phyloP scores from a whole-genome alignment of 2,888 invertebrate genomes.

The Dasysyrphus albostriatus region DNA sequence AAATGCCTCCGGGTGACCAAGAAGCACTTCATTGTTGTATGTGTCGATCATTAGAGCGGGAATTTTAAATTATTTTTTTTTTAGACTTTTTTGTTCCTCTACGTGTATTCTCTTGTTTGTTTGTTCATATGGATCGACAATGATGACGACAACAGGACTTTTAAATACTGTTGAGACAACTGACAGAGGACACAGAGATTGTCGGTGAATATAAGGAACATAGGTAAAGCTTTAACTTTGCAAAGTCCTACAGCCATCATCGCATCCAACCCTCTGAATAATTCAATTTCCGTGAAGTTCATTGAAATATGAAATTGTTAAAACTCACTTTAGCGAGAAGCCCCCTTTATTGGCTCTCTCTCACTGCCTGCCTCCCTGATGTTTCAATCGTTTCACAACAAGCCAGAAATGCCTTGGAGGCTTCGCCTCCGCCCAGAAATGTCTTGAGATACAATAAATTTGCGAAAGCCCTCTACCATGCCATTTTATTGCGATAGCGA shows the following conservation, averaged over 20 bases:
- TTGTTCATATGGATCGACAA: slow-evolving; percentile 63
- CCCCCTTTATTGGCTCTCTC: slow-evolving; percentile 67
- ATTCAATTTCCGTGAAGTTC: slow-evolving; percentile 73
- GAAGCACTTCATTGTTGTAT: slow-evolving; percentile 59
- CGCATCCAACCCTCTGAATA: slow-evolving; percentile 67
- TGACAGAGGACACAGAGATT: not conserved
- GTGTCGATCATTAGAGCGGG: slow-evolving; percentile 70
- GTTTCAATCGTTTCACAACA: slow-evolving; percentile 13
- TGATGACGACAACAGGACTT: not conserved
- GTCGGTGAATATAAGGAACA: not conserved
- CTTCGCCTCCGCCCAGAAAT: slow-evolving; percentile 62
- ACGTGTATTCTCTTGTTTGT: slow-evolving; percentile 45
- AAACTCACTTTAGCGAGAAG: slow-evolving; percentile 71
- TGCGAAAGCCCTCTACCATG: slow-evolving; percentile 42
- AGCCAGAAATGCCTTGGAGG: slow-evolving; percentile 64
- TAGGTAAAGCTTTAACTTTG: not conserved
- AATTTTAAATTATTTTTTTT: slow-evolving; percentile 56
- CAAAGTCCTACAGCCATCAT: slow-evolving; percentile 21
- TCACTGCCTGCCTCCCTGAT: slow-evolving; percentile 7
- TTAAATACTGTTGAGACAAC: slow-evolving; percentile 27
- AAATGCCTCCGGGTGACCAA: slow-evolving; percentile 77
- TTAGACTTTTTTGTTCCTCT: too few species aligned
- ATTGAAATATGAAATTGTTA: slow-evolving; percentile 76
- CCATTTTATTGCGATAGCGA: slow-evolving; percentile 49
- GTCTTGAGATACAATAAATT: slow-evolving; percentile 68